These are phyloP conservation scores for Mus pahari DNA, from an alignment of 2,113 vertebrate species.

Conservation along the genomic window DNA sequence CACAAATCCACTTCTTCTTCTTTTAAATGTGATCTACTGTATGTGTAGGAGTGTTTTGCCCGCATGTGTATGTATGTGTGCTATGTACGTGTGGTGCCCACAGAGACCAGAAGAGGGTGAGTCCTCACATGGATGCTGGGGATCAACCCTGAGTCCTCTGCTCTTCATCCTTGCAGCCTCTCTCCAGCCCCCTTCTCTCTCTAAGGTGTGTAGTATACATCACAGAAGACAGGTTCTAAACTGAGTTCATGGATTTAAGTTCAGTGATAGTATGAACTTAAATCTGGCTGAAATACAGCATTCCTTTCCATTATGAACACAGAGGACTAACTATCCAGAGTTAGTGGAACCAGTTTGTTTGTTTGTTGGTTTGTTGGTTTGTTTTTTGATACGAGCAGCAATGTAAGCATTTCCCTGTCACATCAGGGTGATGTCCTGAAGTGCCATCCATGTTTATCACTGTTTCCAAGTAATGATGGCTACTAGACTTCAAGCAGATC, in stretches of 20 bases:
- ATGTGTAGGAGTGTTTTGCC: background rate
- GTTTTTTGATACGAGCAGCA: background rate
- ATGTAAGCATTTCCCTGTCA: background rate
- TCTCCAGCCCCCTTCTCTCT: background rate
- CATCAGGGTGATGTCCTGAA: background rate
- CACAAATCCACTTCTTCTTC: background rate
- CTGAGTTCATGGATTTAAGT: background rate
- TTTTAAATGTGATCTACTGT: background rate
- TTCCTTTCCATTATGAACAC: background rate
- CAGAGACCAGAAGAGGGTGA: background rate
- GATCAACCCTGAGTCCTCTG: background rate
- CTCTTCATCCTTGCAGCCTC: background rate
- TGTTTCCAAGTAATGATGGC: slow-evolving; percentile 4
- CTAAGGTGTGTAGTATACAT: background rate
- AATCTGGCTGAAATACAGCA: background rate
- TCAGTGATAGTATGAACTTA: background rate
- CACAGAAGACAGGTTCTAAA: background rate
- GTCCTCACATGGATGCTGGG: background rate
- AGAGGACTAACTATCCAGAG: background rate
- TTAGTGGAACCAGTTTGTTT: background rate
- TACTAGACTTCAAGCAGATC: background rate
- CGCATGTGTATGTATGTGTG: background rate
- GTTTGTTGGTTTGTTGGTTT: too few species aligned
- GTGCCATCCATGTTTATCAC: background rate
- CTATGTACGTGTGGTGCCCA: background rate